A percentile compares a stretch with the other conserved stretches of the same genome.
phyloP scores from a whole-genome alignment of 2,888 invertebrate genomes.

The Agrochola lychnidis region DNA sequence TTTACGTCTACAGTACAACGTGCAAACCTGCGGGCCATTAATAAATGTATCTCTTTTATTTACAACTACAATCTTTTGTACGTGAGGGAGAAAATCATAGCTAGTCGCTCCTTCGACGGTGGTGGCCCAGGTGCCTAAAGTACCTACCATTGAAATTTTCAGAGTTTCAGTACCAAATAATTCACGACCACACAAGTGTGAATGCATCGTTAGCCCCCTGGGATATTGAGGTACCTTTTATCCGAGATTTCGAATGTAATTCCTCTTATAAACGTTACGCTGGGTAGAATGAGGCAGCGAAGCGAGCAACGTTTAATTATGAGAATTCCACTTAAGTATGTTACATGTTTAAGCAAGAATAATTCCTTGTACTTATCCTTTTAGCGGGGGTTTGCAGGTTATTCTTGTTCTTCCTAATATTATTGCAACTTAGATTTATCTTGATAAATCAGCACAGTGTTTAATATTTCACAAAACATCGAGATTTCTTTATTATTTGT shows the following conservation, averaged over 20 bases:
- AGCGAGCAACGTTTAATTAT: slow-evolving; percentile 56
- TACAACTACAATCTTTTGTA: not conserved
- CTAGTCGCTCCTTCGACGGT: not conserved
- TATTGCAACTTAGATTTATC: not conserved
- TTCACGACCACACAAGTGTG: slow-evolving; percentile 45
- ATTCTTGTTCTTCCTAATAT: slow-evolving; percentile 7
- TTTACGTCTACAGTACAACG: too few species aligned
- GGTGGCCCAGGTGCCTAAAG: not conserved
- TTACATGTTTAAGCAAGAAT: slow-evolving; percentile 44
- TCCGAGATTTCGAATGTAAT: slow-evolving; percentile 56
- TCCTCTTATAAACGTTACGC: slow-evolving; percentile 51
- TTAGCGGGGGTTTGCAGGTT: slow-evolving; percentile 8
- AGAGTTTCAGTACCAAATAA: slow-evolving; percentile 36
- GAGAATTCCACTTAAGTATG: slow-evolving; percentile 43
- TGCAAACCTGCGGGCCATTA: too few species aligned
- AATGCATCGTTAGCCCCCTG: slow-evolving; percentile 66
- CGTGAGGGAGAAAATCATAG: not conserved
- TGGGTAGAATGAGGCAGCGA: slow-evolving; percentile 35
- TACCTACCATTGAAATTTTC: slow-evolving; percentile 30
- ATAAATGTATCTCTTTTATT: too few species aligned
- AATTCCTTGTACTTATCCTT: slow-evolving; percentile 38
- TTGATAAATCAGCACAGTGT: not conserved
- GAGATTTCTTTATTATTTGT: not conserved
- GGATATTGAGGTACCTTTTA: slow-evolving; percentile 44
- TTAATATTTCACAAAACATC: not conserved